Percentiles rank a stretch among this genome's conserved stretches.
Evolutionary conservation across 2,888 invertebrate species (phyloP).

Genomic region (Synergus gifuensis): DNA sequence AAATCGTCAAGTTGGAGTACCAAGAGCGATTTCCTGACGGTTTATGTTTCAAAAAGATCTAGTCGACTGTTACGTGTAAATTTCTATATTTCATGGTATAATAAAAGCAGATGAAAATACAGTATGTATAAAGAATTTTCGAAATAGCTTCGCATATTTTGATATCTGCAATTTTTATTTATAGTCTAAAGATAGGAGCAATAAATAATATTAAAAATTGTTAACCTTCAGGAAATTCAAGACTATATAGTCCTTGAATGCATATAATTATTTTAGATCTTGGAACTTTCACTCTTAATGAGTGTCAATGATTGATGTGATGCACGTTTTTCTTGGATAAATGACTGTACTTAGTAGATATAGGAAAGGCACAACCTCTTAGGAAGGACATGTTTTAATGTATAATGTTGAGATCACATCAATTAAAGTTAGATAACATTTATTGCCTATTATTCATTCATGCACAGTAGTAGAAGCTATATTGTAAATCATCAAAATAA

Average conservation of each 20-base stretch:
- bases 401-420: conserved; percentile 5
- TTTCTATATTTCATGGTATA: not conserved
- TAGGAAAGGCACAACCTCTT: not conserved
- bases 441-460: not conserved
- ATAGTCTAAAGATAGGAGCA: too few species aligned
- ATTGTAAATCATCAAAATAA: not conserved
- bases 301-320: conserved; percentile 12
- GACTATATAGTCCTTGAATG: not conserved
- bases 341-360: not conserved
- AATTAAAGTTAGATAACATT: conserved; percentile 20
- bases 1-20: conserved; percentile 16
- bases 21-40: not conserved
- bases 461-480: not conserved
- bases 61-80: not conserved
- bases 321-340: conserved; percentile 20
- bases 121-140: too few species aligned
- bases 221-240: not conserved
- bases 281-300: conserved; percentile 33
- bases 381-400: conserved; percentile 5
- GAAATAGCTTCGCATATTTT: too few species aligned
- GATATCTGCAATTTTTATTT: too few species aligned
- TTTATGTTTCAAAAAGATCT: conserved; percentile 9
- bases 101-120: not conserved
- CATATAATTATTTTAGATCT: conserved; percentile 14
- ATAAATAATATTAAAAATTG: not conserved